Base-by-base conservation (phyloP, 2,113 vertebrate genomes). In the Sigmodon hispidus region DNA sequence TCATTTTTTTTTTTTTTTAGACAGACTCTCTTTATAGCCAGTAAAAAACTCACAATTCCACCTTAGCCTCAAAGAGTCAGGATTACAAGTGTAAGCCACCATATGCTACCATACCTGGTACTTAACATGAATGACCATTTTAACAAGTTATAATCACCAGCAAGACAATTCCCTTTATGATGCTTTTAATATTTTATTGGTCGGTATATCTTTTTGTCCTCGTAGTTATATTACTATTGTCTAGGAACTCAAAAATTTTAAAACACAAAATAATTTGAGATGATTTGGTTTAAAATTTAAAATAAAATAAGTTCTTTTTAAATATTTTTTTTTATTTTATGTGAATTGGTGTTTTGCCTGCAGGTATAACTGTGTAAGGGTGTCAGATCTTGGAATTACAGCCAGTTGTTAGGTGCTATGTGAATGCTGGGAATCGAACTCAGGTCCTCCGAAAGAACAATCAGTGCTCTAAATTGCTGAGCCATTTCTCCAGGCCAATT, bases 261-360 rank as follows among this genome's bases (percentile, higher is more conserved):
- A 88, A 91, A 65, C 59, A 36, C n/a, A 94, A 79, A 94, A 85
- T 80, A 76, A 87, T 40, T 61, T 48, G 17, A 52, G 63, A 11
- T 7, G 67, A 36, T 87, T 73, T 86, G 10, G 43, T 50, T 90
- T 48, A 63, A 94, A 92, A 86, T 34, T 85, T 63, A 83, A 90
- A 87, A 70, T 65, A 79, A 88, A 76, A 43, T 17, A 93, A 83
- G 63, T 34, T 67, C 31, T 67, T 34, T 57, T 5, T 67, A 67
- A n/a, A n/a, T n/a, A n/a, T n/a, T n/a, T n/a, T n/a, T 67, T n/a
- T 0, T n/a, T n/a, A 36, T 69, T 70, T 70, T n/a, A 69, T 70
- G n/a, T n/a, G n/a, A n/a, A n/a, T n/a, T n/a, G n/a, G n/a, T n/a
- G n/a, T n/a, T n/a, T n/a, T n/a, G n/a, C n/a, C n/a, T n/a, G n/a